Base-by-base conservation (phyloP, 1,140 invertebrate species). In the Aphis gossypii region DNA sequence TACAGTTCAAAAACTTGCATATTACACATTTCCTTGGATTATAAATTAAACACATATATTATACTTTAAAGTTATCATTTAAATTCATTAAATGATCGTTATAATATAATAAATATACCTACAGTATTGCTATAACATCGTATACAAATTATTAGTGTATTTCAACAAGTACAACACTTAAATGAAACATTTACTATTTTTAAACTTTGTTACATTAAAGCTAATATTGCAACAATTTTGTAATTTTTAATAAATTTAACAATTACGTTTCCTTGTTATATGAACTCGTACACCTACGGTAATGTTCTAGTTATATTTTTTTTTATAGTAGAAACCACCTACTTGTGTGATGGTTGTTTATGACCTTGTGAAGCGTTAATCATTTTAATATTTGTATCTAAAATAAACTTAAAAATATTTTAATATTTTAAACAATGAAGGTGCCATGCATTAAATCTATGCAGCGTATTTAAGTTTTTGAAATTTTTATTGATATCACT, bases 221-320 rank as follows among this genome's bases (percentile, higher is more conserved):
- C 60, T 76, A 18, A 30, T 76, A 30, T n/a, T 76, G n/a, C 14
- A n/a, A 76, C 7, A 76, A 6, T 76, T n/a, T 14, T 76, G 6
- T 76, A 23, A 54, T 23, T 76, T 76, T 2, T 76, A 76, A 76
- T 6, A 76, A 76, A 76, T 76, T 18, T 76, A 76, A n/a, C n/a
- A n/a, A 76, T 76, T 76, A 35, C 30, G 60, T n/a, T 76, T 5
- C 54, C 51, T 51, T 51, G 20, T 51, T 48, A 51, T 5, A 35
- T 21, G 30, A 35, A n/a, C n/a, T n/a, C n/a, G n/a, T 14, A 51
- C 87, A 35, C 87, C 87, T 89, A 89, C 48, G 18, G 87, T 21
- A 8, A 54, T 38, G 48, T 89, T 89, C 87, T 54, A 89, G 87
- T 89, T 89, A 21, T 89, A 38, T 48, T 54, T 89, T 51, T 51